These are phyloP conservation scores for Oostethus manadensis DNA, from an alignment of 2,113 vertebrate species.

Conservation along the genomic window DNA sequence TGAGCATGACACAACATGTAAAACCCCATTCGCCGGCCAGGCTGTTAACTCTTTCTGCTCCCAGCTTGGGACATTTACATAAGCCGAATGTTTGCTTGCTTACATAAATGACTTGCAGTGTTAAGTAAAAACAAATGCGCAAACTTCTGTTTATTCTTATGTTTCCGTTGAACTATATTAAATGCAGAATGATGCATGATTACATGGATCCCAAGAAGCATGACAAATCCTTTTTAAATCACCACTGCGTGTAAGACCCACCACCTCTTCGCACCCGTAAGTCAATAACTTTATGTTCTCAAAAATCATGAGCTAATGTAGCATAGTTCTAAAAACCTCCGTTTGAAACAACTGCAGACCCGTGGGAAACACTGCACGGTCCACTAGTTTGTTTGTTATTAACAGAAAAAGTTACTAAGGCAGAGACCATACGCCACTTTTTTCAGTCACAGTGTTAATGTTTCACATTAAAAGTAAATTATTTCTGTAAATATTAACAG, in stretches of 20 bases:
- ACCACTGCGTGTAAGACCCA: too few relatives aligned
- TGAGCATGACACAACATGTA: slow-evolving; percentile 70
- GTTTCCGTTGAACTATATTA: background rate
- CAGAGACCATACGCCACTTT: background rate
- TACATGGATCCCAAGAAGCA: too few relatives aligned
- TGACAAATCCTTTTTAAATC: too few relatives aligned
- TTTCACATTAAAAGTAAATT: background rate
- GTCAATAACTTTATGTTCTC: too few relatives aligned
- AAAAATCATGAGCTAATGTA: too few relatives aligned
- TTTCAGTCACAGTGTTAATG: slow-evolving; percentile 9
- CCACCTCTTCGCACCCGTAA: too few relatives aligned
- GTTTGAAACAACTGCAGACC: too few relatives aligned
- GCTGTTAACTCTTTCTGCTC: slow-evolving; percentile 51
- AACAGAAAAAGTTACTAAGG: slow-evolving; percentile 26
- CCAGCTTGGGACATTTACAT: background rate
- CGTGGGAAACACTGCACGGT: background rate
- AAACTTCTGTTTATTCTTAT: background rate
- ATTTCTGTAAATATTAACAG: slow-evolving; percentile 3
- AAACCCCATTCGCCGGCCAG: slow-evolving; percentile 34
- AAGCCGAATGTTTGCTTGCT: background rate
- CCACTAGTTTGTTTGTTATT: slow-evolving; percentile 28
- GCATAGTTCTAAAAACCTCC: too few relatives aligned
- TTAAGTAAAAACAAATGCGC: background rate
- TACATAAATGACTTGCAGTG: background rate
- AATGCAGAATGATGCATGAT: too few relatives aligned